Conservation (phyloP, 2,888 invertebrate species). For the Cabera pusaria region DNA sequence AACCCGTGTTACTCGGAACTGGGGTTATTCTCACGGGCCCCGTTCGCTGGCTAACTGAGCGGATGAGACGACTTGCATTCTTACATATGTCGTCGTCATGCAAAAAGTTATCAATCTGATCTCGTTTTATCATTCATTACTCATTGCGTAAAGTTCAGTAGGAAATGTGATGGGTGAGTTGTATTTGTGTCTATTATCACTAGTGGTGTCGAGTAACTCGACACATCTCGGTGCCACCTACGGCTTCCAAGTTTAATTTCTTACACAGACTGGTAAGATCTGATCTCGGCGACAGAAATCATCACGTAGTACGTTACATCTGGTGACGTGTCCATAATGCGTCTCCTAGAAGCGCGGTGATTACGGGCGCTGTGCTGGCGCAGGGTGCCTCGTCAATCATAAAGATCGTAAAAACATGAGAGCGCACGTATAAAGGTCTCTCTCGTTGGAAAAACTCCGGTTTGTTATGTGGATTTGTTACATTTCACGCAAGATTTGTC, state of each 20-base stretch:
- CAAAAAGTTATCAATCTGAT: conserved; percentile 22
- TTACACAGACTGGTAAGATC: conserved; percentile 35
- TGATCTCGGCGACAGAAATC: conserved; percentile 42
- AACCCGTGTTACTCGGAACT: conserved; percentile 80
- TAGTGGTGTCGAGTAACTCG: conserved; percentile 32
- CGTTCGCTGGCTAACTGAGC: conserved; percentile 61
- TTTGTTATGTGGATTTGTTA: conserved; percentile 55
- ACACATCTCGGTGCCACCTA: conserved; percentile 37
- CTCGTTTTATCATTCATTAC: conserved; percentile 4
- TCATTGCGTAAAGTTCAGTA: conserved; percentile 18
- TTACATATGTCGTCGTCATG: conserved; percentile 27
- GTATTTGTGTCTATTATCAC: conserved; percentile 15
- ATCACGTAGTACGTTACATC: conserved; percentile 47
- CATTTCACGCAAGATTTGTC: conserved; percentile 61
- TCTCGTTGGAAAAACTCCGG: conserved; percentile 39
- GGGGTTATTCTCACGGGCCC: conserved; percentile 74
- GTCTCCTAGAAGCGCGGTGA: conserved; percentile 50
- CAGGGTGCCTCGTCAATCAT: conserved; percentile 66
- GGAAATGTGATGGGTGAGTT: conserved; percentile 12
- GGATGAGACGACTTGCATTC: conserved; percentile 51
- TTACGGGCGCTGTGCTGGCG: conserved; percentile 37
- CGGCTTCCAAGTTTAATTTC: conserved; percentile 32
- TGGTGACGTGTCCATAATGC: conserved; percentile 54
- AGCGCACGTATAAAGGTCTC: conserved; percentile 47
- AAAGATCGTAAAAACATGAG: conserved; percentile 56